Conservation (phyloP, 2,113 vertebrate genomes). For the Pelecanus crispus region DNA sequence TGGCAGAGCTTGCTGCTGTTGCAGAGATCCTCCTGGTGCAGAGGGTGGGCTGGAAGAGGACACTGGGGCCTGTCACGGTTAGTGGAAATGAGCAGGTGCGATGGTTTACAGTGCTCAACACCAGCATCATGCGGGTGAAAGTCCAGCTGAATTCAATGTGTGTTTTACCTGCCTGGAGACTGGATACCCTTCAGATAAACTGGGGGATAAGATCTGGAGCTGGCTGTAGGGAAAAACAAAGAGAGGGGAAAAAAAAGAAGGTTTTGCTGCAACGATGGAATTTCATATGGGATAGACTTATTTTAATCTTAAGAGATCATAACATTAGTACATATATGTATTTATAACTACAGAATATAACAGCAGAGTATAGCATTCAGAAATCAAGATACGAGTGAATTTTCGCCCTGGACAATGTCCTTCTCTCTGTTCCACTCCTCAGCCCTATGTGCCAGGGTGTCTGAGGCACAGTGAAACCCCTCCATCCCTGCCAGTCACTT, state of each 20-base stretch:
- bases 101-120: not conserved
- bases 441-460: accelerated
- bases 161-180: not conserved
- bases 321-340: not conserved
- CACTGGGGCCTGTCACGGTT: accelerated
- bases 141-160: not conserved
- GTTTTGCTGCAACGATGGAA: not conserved
- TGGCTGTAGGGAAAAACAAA: not conserved
- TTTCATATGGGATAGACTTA: not conserved
- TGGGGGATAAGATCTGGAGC: not conserved
- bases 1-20: not conserved
- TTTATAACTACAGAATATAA: not conserved
- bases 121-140: not conserved
- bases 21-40: not conserved
- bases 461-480: not conserved
- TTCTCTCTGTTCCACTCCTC: not conserved
- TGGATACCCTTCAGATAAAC: not conserved
- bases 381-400: not conserved
- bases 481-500: not conserved
- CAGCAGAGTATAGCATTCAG: not conserved
- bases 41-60: not conserved
- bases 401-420: not conserved
- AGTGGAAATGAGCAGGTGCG: not conserved
- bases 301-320: not conserved
- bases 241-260: not conserved